phyloP scores from a whole-genome alignment of 1,140 invertebrate genomes.

The Papilio glaucus region DNA sequence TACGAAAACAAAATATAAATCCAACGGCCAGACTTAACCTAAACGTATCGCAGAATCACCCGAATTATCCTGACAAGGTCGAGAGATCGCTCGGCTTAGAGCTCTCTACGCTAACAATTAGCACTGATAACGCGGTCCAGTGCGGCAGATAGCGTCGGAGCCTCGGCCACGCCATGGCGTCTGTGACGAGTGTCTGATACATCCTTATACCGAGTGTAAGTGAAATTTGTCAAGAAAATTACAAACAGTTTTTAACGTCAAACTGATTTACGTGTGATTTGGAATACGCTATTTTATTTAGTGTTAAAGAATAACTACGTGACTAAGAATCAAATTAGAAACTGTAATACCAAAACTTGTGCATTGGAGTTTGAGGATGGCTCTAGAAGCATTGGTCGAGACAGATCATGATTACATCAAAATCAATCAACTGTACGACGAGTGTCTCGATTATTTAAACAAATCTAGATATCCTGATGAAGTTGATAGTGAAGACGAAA shows the following conservation, averaged over 20 bases:
- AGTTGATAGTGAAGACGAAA: conserved; percentile 41
- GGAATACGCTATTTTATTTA: no score
- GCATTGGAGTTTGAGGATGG: not conserved
- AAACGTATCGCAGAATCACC: conserved; percentile 49
- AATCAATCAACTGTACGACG: conserved; percentile 71
- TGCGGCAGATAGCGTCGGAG: not conserved
- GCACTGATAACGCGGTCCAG: conserved; percentile 50
- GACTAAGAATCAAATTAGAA: no score
- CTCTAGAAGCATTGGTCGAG: not conserved
- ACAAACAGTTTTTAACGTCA: no score
- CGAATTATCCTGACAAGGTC: conserved; percentile 58
- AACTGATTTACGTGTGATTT: no score
- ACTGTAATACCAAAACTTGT: not conserved
- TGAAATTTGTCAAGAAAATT: no score
- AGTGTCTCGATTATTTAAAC: conserved; percentile 71
- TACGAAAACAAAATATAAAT: no score
- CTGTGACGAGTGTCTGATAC: no score
- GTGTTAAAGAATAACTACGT: no score
- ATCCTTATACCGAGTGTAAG: no score
- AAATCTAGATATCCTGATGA: conserved; percentile 43
- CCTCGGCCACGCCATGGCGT: no score
- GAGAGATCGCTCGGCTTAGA: conserved; percentile 54
- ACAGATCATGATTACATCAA: conserved; percentile 37
- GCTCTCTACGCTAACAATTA: conserved; percentile 59
- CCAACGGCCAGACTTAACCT: no score